Base-by-base conservation (phyloP, 2,113 vertebrate species). In the Phaetusa simplex region DNA sequence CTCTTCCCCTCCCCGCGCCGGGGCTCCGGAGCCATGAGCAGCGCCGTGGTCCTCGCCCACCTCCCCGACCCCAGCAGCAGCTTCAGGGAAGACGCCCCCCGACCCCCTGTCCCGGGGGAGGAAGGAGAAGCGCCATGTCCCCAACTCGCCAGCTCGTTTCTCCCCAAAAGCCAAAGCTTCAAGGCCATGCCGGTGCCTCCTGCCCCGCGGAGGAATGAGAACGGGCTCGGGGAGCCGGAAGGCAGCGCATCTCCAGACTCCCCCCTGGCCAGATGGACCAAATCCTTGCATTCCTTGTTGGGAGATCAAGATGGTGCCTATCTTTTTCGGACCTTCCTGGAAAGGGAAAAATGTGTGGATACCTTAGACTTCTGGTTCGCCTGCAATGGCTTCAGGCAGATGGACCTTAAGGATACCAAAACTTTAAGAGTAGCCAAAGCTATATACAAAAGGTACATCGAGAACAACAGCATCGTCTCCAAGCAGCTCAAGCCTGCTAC, bases 291-390 rank as follows among this genome's bases (percentile, higher is more conserved):
- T 97, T 99, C 99, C 67, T 98, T 99, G 45, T 89, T 99, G 94
- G 99, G 99, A 29, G 99, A 99, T 97, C 99, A 99, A 97, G 99
- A 99, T 86, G 99, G 99, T 47, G 99, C 99, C 82, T 98, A 99
- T 61, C 99, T 99, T 69, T 99, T 99, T 93, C 98, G 99, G 98
- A 99, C 98, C 86, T 99, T 99, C 96, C 96, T 99, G 98, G 99
- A 99, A 97, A 98, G 98, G 82, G 99, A 99, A 97, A 99, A 99
- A 97, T 99, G 99, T 42, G 99, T 99, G 95, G 99, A 99, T 97
- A 98, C 99, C 38, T 98, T 99, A 95, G 99, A 99, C 98, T 99
- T 99, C 93, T 99, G 99, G 99, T 99, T 99, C 83, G 99, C 99
- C 97, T 99, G 99, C 98, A 99, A 99, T 69, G 99, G 99, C 36